Evolutionary conservation across 2,797 vertebrate genomes (phyloP).

Genomic region (Malacoraja senta): DNA sequence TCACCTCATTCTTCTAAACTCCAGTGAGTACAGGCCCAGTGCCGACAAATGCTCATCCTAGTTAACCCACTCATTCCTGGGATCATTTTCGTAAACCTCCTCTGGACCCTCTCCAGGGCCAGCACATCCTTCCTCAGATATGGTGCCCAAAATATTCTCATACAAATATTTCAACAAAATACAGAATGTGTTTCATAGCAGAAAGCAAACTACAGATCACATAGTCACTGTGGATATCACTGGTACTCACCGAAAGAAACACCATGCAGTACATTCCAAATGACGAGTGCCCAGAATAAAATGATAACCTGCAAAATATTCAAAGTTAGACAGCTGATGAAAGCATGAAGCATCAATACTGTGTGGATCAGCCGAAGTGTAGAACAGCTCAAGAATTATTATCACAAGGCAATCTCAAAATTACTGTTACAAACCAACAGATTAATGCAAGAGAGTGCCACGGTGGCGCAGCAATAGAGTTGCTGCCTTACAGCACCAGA

Average conservation of each 20-base stretch:
- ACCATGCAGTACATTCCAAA: constrained; percentile 70
- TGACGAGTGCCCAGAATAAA: constrained; percentile 67
- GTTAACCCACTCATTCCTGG: too few species aligned
- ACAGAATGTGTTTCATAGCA: neutral
- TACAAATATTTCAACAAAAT: neutral
- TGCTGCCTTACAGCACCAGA: too few species aligned
- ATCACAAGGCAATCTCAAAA: neutral
- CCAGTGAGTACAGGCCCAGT: too few species aligned
- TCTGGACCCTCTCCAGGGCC: too few species aligned
- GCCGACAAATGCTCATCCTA: too few species aligned
- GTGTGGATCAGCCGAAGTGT: neutral
- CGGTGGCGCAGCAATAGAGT: too few species aligned
- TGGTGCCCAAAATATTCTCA: neutral
- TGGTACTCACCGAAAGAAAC: constrained; percentile 61
- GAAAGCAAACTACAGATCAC: neutral
- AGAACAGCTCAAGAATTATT: neutral
- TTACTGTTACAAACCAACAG: neutral
- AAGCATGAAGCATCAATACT: too few species aligned
- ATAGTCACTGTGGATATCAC: neutral
- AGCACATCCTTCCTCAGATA: too few species aligned
- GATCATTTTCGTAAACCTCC: too few species aligned
- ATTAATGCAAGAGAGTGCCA: neutral
- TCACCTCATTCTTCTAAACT: too few species aligned
- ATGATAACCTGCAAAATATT: constrained; percentile 54
- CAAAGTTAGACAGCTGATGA: neutral